Conservation (phyloP, 2,888 invertebrate genomes). For the Drosophila niveifrons region DNA sequence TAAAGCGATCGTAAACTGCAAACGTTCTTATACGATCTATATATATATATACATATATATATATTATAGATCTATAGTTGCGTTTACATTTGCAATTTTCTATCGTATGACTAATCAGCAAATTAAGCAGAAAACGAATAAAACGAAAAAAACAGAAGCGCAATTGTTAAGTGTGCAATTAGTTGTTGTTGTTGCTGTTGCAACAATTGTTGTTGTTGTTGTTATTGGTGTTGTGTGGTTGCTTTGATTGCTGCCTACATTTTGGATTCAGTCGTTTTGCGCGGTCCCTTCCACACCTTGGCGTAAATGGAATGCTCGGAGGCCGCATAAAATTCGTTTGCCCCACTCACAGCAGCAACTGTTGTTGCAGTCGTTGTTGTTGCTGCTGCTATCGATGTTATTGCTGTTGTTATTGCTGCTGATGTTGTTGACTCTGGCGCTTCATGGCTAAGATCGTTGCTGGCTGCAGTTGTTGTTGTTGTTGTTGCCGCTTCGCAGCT, state of each 20-base stretch:
- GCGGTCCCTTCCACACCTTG: conserved; percentile 86
- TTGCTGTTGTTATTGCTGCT: conserved; percentile 26
- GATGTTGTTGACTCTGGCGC: conserved; percentile 30
- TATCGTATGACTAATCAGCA: conserved; percentile 41
- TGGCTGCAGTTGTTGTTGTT: conserved; percentile 14
- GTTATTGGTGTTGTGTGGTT: conserved; percentile 19
- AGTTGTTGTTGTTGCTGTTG: conserved; percentile 17
- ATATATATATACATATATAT: conserved; percentile 1
- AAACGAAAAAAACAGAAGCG: conserved; percentile 25
- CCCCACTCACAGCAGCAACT: conserved; percentile 12
- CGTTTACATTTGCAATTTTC: conserved; percentile 5
- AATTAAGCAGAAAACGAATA: conserved; percentile 30
- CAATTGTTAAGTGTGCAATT: conserved; percentile 34
- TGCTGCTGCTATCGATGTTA: conserved; percentile 12
- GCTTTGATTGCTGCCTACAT: conserved; percentile 77
- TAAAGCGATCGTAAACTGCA: conserved; percentile 8
- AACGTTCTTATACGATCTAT: conserved; percentile 10
- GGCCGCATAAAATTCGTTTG: conserved; percentile 70
- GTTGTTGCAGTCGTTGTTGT: conserved; percentile 26
- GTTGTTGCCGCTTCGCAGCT: conserved; percentile 19
- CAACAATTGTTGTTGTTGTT: conserved; percentile 9
- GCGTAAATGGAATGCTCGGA: conserved; percentile 84
- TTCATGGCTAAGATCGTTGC: conserved; percentile 31
- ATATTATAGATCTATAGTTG: conserved; percentile 3
- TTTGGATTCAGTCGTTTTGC: conserved; percentile 85